phyloP scores from a whole-genome alignment of 2,888 invertebrate species.

The Deladenus siricidicola region DNA sequence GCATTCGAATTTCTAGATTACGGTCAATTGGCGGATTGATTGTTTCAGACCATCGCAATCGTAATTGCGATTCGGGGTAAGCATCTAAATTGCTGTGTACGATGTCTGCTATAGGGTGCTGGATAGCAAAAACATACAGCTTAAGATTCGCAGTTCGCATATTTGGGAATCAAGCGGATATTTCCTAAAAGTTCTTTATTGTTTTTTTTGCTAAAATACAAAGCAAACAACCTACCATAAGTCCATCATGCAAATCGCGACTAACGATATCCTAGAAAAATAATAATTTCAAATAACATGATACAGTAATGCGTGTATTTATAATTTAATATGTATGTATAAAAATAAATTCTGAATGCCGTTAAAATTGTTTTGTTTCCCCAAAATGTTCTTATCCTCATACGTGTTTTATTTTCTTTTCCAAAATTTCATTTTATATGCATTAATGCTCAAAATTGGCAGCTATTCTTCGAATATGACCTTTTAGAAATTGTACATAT shows the following conservation, averaged over 20 bases:
- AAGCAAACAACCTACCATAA: constrained; percentile 43
- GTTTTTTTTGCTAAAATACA: background rate
- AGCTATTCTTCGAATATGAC: too few species aligned
- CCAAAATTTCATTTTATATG: too few species aligned
- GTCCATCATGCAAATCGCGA: constrained; percentile 61
- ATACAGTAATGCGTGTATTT: too few species aligned
- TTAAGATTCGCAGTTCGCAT: constrained; percentile 58
- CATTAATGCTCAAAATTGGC: too few species aligned
- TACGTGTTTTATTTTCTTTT: too few species aligned
- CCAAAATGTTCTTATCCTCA: too few species aligned
- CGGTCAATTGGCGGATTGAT: constrained; percentile 44
- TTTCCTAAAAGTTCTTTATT: constrained; percentile 38
- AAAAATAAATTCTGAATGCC: too few species aligned
- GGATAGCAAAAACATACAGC: constrained; percentile 54
- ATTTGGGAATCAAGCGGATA: constrained; percentile 58
- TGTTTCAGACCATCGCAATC: constrained; percentile 43
- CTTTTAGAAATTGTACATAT: too few species aligned
- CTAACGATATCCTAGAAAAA: constrained; percentile 55
- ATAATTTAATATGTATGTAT: too few species aligned
- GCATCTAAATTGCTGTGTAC: constrained; percentile 32
- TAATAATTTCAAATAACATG: too few species aligned
- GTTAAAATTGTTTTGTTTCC: too few species aligned
- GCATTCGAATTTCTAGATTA: constrained; percentile 50
- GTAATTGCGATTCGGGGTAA: constrained; percentile 49
- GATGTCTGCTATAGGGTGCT: constrained; percentile 18